Evolutionary conservation across 1,140 invertebrate genomes (phyloP).

Genomic region (Drosophila pseudoananassae): DNA sequence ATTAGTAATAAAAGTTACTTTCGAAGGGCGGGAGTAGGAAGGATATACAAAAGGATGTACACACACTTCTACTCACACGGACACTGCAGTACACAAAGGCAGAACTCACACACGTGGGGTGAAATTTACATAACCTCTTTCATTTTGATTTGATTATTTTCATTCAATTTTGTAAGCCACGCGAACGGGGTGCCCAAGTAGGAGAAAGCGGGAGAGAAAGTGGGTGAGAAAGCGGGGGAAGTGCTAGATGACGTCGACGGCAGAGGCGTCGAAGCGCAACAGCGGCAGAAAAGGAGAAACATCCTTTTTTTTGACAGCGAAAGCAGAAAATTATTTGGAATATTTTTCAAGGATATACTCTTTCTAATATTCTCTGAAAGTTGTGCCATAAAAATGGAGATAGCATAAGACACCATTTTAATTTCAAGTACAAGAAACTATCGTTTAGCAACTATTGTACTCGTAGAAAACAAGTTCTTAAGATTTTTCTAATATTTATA

Average conservation of each 20-base stretch:
- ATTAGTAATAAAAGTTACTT: slow-evolving; percentile 56
- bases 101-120: slow-evolving; percentile 41
- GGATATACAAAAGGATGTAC: background rate
- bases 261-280: slow-evolving; percentile 46
- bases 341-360: background rate
- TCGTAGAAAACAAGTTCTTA: too few relatives aligned
- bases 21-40: background rate
- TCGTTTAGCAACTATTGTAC: too few relatives aligned
- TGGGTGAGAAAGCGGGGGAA: background rate
- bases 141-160: slow-evolving; percentile 76
- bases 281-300: slow-evolving; percentile 22
- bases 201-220: background rate
- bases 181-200: slow-evolving; percentile 29
- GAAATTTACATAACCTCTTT: slow-evolving; percentile 76
- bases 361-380: background rate
- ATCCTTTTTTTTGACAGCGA: slow-evolving; percentile 27
- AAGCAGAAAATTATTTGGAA: slow-evolving; percentile 13
- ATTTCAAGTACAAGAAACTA: too few relatives aligned
- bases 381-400: background rate
- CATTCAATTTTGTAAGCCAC: slow-evolving; percentile 71
- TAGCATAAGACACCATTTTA: too few relatives aligned
- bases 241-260: slow-evolving; percentile 9
- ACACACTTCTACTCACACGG: too few relatives aligned
- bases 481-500: too few relatives aligned
- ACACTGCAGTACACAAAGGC: background rate